Evolutionary conservation across 2,113 vertebrate species (phyloP), one percentile per base, ranked within the genome.

Genomic region (Vimba vimba): DNA sequence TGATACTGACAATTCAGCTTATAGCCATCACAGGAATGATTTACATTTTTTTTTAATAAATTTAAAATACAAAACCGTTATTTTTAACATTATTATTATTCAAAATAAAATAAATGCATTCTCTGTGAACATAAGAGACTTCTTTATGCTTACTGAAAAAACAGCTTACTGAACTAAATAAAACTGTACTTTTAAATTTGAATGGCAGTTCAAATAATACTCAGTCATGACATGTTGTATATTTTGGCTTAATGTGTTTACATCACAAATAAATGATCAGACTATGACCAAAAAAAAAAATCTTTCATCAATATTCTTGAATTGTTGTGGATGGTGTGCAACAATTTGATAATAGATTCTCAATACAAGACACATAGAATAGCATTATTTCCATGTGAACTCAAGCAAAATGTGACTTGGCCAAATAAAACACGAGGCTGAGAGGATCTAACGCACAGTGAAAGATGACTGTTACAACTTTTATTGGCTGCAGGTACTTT

Each of bases 401-500:
- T 4, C 36, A 17, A 8, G 59, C 36, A n/a, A 23, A 36, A 36
- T 45, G 47, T 15, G 43, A 47, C 43, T 52, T 52, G 17, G 50
- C 25, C 27, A 64, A 30, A 66, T 27, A 23, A 75, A 50, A 50
- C 33, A 3, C 4, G n/a, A 75, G 13, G 11, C n/a, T 27, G n/a
- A 76, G n/a, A 76, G 73, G 69, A n/a, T 43, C 36, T 43, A n/a
- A 47, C 12, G 6, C 45, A 36, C 8, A 36, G 12, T 81, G 36
- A 81, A 64, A 86, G 84, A 59, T 4, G 84, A 71, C 82, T 57
- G 90, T 89, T 85, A 88, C 91, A 91, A 90, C 88, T 88, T 50
- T 91, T 81, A 47, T 91, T 90, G 88, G 89, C 90, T 91, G 85
- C 89, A 88, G 90, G 90, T 92, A 89, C 88, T 88, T 82, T 82